These are phyloP conservation scores for Danionella cerebrum DNA, from an alignment of 2,113 vertebrate species.

Conservation along the genomic window DNA sequence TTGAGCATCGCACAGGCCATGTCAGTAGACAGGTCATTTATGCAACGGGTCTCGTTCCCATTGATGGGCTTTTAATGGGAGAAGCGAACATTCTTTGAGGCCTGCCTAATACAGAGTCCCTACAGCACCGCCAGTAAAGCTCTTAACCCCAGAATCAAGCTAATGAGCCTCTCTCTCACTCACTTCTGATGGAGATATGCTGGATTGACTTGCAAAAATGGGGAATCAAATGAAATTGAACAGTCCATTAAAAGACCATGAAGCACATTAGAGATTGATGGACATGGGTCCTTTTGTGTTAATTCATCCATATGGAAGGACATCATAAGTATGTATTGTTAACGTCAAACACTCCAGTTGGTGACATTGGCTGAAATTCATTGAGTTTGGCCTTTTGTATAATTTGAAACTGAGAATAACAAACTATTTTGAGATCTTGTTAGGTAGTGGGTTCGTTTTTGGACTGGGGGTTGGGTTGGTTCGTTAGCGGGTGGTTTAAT, in stretches of 20 bases:
- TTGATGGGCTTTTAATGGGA: slow-evolving; percentile 40
- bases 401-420: no score
- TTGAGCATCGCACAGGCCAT: slow-evolving; percentile 8
- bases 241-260: neutral
- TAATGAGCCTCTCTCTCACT: slow-evolving; percentile 24
- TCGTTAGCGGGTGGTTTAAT: no score
- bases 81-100: slow-evolving; percentile 31
- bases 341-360: no score
- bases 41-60: slow-evolving; percentile 29
- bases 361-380: no score
- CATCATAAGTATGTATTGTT: no score
- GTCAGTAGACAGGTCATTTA: slow-evolving; percentile 27
- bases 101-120: slow-evolving; percentile 24
- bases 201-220: neutral
- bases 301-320: no score
- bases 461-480: no score
- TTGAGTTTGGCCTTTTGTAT: no score
- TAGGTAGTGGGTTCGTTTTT: no score
- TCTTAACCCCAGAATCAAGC: slow-evolving; percentile 31
- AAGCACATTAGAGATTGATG: no score
- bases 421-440: no score
- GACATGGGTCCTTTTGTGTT: no score
- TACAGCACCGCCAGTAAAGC: slow-evolving; percentile 23
- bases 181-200: neutral
- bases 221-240: neutral